A percentile compares a stretch with the other conserved stretches of the same genome.
phyloP scores from a whole-genome alignment of 2,113 vertebrate genomes.

The Fulmarus glacialis region DNA sequence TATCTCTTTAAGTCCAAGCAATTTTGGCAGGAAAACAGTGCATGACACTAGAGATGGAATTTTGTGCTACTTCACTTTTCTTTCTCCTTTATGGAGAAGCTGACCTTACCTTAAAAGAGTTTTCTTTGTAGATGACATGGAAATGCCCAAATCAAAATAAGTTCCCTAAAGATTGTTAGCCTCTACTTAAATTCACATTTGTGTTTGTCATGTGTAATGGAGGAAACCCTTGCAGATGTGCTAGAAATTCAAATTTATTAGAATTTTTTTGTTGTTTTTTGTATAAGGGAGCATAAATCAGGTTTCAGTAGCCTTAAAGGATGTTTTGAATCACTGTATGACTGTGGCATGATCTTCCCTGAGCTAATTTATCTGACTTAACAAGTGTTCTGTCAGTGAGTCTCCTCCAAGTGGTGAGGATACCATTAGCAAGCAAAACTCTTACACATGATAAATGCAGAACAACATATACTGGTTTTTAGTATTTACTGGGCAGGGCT shows the following conservation, averaged over 20 bases:
- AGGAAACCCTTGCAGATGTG: not conserved
- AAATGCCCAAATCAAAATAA: not conserved
- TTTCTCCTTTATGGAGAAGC: not conserved
- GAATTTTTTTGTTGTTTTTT: not conserved
- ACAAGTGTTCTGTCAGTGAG: not conserved
- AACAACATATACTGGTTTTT: not conserved
- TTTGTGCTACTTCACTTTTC: not conserved
- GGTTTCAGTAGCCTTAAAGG: not conserved
- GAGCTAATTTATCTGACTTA: not conserved
- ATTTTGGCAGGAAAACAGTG: not conserved
- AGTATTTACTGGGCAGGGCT: not conserved
- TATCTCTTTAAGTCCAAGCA: not conserved
- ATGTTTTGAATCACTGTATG: not conserved
- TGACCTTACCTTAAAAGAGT: not conserved
- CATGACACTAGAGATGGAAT: not conserved
- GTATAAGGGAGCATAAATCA: not conserved
- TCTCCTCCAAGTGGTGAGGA: not conserved
- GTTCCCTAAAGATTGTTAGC: not conserved
- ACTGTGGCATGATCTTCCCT: not conserved
- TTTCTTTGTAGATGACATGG: not conserved
- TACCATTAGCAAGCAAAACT: not conserved
- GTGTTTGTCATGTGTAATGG: not conserved
- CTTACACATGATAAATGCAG: not conserved
- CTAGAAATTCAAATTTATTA: not conserved
- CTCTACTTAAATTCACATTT: not conserved